Base-by-base conservation (phyloP, 2,888 invertebrate species). In the Chrysopilus asiliformis region DNA sequence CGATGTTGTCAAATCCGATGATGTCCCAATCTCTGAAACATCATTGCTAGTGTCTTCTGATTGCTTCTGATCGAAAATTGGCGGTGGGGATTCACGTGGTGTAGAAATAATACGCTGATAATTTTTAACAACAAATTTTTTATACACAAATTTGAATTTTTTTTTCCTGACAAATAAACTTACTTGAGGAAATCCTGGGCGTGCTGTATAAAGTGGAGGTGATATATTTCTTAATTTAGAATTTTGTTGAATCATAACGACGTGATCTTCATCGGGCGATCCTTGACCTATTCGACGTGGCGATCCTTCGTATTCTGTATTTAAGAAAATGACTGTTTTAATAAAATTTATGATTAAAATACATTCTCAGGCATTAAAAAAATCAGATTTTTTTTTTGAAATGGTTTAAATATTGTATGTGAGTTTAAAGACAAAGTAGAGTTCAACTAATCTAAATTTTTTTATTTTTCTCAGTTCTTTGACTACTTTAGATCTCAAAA, bases 231-330 rank as follows among this genome's bases (percentile, higher is more conserved):
- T 70, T 52, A 71, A 60, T 55, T 69, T 66, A 39, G 68, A 63
- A 57, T 69, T 68, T 54, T 58, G 42, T n/a, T 58, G 62, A 43
- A 56, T 54, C 49, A 59, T 60, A 15, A 31, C 31, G 35, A 39
- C 40, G 33, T 47, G 49, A 19, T 47, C 47, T 10, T 43, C 48
- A 30, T 48, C 47, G 30, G 44, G 44, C 33, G 44, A 47, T 14
- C 74, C 69, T 39, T 78, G 70, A 6, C 85, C 87, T 57, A 87
- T 87, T 51, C 87, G 71, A 48, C 86, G 68, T 22, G 89, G 89
- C 34, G 87, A 87, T 28, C 85, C 87, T 49, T 87, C 86, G 55
- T 89, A 90, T 58, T 89, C 85, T 39, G 82, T 81, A 50, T n/a
- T n/a, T n/a, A n/a, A n/a, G n/a, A n/a, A n/a, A n/a, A n/a, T n/a